Conservation (phyloP, 2,113 vertebrate genomes). For the Cichladusa arquata region DNA sequence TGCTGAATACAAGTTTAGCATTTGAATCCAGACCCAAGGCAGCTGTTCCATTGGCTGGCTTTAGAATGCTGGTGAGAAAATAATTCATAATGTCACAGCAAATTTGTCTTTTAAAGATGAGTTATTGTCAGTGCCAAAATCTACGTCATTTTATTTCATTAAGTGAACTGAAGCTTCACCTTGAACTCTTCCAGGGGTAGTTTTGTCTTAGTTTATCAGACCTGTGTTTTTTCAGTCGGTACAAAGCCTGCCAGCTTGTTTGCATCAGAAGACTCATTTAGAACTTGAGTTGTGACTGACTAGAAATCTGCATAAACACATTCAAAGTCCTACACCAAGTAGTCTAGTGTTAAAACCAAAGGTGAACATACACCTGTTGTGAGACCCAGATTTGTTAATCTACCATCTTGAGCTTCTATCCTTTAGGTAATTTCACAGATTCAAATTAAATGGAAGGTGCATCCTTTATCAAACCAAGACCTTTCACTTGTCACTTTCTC, state of each 20-base stretch:
- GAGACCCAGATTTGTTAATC: neutral
- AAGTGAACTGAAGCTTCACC: neutral
- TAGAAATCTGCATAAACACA: neutral
- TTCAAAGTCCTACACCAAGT: neutral
- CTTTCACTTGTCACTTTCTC: neutral
- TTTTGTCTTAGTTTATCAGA: neutral
- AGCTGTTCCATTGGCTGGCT: neutral
- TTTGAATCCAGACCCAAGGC: neutral
- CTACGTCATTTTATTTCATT: neutral
- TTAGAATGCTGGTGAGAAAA: constrained; percentile 3
- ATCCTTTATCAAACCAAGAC: neutral
- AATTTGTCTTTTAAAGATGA: neutral
- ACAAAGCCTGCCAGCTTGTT: neutral
- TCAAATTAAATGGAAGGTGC: neutral
- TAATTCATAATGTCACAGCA: neutral
- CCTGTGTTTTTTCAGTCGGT: neutral
- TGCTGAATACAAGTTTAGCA: neutral
- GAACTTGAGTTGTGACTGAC: neutral
- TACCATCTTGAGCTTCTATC: neutral
- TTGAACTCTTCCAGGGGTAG: neutral
- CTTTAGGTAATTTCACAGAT: neutral
- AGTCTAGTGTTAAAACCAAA: neutral
- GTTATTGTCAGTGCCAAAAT: neutral
- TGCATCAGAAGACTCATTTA: neutral
- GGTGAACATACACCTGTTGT: neutral